A percentile compares a stretch with the other conserved stretches of the same genome.
These are phyloP conservation scores for Hanleya hanleyi DNA, from an alignment of 2,888 invertebrate genomes.

Conservation along the genomic window DNA sequence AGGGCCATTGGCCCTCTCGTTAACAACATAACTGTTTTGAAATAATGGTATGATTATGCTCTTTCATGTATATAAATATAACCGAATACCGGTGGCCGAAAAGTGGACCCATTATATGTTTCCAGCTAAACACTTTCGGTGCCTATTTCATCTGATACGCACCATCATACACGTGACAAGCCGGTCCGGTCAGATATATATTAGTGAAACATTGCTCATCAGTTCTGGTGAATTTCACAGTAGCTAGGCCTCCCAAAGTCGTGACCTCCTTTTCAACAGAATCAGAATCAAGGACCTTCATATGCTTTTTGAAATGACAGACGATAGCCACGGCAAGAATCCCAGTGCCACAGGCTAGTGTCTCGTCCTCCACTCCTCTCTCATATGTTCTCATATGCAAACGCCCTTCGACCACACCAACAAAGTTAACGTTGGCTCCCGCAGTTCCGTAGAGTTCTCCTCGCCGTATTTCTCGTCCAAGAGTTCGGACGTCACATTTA, in stretches of 20 bases:
- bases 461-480: slow-evolving; percentile 33
- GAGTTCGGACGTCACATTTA: slow-evolving; percentile 25
- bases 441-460: slow-evolving; percentile 10
- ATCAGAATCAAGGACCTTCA: not conserved
- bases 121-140: too few species aligned
- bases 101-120: too few species aligned
- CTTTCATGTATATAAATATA: too few species aligned
- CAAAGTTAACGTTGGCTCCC: slow-evolving; percentile 47
- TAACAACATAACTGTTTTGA: too few species aligned
- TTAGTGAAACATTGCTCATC: slow-evolving; percentile 6
- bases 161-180: slow-evolving; percentile 37
- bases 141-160: too few species aligned
- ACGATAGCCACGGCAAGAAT: slow-evolving; percentile 41
- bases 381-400: slow-evolving; percentile 46
- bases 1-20: too few species aligned
- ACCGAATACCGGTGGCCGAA: too few species aligned
- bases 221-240: slow-evolving; percentile 21
- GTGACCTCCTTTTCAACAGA: not conserved
- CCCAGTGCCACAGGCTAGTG: slow-evolving; percentile 53
- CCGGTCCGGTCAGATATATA: slow-evolving; percentile 33
- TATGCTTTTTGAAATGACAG: not conserved
- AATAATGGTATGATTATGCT: too few species aligned
- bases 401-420: not conserved
- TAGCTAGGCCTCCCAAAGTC: slow-evolving; percentile 28
- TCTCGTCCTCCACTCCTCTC: slow-evolving; percentile 50